A percentile compares a stretch with the other conserved stretches of the same genome.
Evolutionary conservation across 2,797 vertebrate species (phyloP).

Genomic region (Parauchenoglanis ngamensis): DNA sequence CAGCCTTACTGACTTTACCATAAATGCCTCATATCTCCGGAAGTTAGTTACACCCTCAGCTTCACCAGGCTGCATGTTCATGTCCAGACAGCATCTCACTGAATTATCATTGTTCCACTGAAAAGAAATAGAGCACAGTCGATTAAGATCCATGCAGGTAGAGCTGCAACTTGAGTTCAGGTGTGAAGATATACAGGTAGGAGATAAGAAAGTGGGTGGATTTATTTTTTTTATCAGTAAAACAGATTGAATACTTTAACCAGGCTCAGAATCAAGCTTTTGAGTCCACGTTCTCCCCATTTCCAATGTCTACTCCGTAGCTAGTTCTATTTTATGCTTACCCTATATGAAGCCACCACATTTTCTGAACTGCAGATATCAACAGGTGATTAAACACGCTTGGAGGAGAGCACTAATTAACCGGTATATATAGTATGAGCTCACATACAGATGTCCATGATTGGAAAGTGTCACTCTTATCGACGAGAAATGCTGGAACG

Average conservation of each 20-base stretch:
- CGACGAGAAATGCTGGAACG: background rate
- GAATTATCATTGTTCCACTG: slow-evolving; percentile 26
- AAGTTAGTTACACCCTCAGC: slow-evolving; percentile 16
- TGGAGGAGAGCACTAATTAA: background rate
- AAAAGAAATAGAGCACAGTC: slow-evolving; percentile 58
- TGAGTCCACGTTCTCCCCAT: background rate
- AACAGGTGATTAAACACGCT: background rate
- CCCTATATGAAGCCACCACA: background rate
- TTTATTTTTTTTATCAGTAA: background rate
- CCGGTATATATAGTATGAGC: background rate
- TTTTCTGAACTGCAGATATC: background rate
- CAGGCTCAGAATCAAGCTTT: background rate
- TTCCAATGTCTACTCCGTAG: background rate
- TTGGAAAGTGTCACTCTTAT: background rate
- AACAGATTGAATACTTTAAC: background rate
- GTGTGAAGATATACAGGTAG: slow-evolving; percentile 13
- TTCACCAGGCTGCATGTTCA: background rate
- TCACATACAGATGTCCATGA: background rate
- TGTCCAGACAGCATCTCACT: slow-evolving; percentile 4
- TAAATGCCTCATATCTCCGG: background rate
- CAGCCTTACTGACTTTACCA: background rate
- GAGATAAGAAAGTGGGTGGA: background rate
- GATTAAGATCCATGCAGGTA: slow-evolving; percentile 49
- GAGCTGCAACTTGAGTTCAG: background rate
- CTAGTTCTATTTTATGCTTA: background rate